Evolutionary conservation across 2,797 vertebrate genomes (phyloP).

Genomic region (Tokudaia tokunoshimensis): DNA sequence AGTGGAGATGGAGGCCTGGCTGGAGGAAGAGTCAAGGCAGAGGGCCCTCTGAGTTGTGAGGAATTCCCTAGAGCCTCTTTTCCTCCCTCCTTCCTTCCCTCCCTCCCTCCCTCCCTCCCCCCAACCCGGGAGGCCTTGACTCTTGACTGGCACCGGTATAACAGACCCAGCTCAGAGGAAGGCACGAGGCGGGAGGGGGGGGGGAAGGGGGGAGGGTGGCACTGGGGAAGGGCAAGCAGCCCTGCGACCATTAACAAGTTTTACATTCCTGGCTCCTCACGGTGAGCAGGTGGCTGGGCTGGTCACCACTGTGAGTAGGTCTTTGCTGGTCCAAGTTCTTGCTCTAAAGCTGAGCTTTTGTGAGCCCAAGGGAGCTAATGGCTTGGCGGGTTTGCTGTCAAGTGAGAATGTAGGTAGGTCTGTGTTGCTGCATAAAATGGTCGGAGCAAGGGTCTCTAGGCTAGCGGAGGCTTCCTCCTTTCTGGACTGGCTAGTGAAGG

Average conservation of each 20-base stretch:
- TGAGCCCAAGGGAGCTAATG: not conserved
- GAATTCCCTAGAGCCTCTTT: not conserved
- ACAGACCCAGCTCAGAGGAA: not conserved
- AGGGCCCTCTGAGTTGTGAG: not conserved
- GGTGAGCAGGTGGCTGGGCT: not conserved
- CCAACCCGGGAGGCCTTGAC: not conserved
- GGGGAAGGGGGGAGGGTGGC: no score
- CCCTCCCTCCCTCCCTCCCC: accelerated
- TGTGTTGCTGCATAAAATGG: not conserved
- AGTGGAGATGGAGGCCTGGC: not conserved
- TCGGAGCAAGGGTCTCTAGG: not conserved
- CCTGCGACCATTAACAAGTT: not conserved
- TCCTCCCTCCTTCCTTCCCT: not conserved
- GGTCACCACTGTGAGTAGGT: not conserved
- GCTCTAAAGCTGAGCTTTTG: not conserved
- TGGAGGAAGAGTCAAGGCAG: not conserved
- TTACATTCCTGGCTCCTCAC: not conserved
- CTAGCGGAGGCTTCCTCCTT: not conserved
- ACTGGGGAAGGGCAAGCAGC: not conserved
- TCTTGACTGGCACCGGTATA: not conserved
- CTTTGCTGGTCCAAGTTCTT: not conserved
- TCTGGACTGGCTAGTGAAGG: not conserved
- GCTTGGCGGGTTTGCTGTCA: not conserved
- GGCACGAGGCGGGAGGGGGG: not conserved
- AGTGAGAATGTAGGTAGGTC: not conserved